Evolutionary conservation across 2,888 invertebrate genomes (phyloP), one percentile per base, ranked within the genome.

Genomic region (Tetragonisca angustula): DNA sequence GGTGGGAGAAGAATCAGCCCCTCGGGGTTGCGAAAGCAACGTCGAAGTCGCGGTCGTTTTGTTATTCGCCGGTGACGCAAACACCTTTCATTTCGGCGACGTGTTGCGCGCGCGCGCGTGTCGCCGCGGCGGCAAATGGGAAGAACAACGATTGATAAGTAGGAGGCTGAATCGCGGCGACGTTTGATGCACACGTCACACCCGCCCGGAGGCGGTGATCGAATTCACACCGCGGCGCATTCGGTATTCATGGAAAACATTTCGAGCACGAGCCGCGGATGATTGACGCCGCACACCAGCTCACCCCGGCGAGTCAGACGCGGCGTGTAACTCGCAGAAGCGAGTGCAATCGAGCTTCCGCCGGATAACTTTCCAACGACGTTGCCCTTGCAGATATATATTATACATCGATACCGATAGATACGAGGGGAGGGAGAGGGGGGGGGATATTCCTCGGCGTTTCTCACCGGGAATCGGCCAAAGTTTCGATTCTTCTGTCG

Each of bases 241-340:
- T 91, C 91, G 83, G 89, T 91, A 91, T 91, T 91, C 91, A 91
- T 91, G 87, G 90, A 89, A 91, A 90, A 89, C 86, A 88, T 89
- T 89, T 89, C 82, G 71, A 78, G 83, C 67, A 56, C 65, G 52
- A 54, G 62, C 59, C 19, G 71, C 49, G 76, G 72, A 50, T 61
- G 81, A 81, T 68, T 68, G 72, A 36, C 72, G 67, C 70, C 50
- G 62, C 78, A 50, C 43, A 27, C 21, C 27, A 24, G 19, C 19
- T 11, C 27, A 27, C 2, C n/a, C 21, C 56, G 21, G 54, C 19
- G 62, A 36, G 4, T 62, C 62, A 32, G 59, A 67, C 74, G 67
- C 75, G 83, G 67, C 75, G 83, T 54, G 64, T 72, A 75, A 82
- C 76, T 73, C 69, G 67, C 74, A 64, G 82, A 84, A 89, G 83